Evolutionary conservation across 2,888 invertebrate species (phyloP).

Genomic region (Idaea dimidiata): DNA sequence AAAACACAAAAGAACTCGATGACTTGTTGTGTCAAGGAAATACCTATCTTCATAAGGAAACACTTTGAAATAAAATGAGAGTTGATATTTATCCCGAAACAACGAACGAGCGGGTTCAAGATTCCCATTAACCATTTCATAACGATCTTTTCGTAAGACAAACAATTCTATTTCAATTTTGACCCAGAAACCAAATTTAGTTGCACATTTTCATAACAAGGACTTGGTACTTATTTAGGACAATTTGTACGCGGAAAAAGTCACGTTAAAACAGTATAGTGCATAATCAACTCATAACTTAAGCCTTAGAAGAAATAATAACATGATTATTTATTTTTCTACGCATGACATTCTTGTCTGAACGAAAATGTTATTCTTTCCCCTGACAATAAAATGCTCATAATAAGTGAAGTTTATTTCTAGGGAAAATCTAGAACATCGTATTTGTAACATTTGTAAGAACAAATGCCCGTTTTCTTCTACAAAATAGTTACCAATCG

Average conservation of each 20-base stretch:
- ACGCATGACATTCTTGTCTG: slow-evolving; percentile 6
- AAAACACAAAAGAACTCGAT: not conserved
- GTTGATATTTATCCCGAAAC: not conserved
- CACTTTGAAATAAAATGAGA: not conserved
- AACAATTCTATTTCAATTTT: slow-evolving; percentile 29
- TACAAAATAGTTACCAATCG: not conserved
- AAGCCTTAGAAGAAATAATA: slow-evolving; percentile 26
- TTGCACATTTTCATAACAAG: slow-evolving; percentile 58
- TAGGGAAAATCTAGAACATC: not conserved
- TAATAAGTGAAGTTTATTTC: not conserved
- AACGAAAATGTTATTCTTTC: not conserved
- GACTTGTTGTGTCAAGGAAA: not conserved
- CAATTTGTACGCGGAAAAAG: slow-evolving; percentile 60
- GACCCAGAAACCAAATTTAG: slow-evolving; percentile 47
- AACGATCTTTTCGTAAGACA: slow-evolving; percentile 17
- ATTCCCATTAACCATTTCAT: slow-evolving; percentile 16
- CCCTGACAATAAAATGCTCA: not conserved
- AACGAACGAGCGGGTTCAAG: slow-evolving; percentile 11
- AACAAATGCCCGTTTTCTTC: not conserved
- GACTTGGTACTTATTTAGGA: slow-evolving; percentile 45
- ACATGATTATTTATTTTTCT: slow-evolving; percentile 40
- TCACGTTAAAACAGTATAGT: slow-evolving; percentile 56
- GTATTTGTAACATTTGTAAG: not conserved
- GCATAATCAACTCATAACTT: slow-evolving; percentile 63
- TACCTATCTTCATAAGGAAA: not conserved